Evolutionary conservation across 2,888 invertebrate species (phyloP).

Genomic region (Callimorpha dominula): DNA sequence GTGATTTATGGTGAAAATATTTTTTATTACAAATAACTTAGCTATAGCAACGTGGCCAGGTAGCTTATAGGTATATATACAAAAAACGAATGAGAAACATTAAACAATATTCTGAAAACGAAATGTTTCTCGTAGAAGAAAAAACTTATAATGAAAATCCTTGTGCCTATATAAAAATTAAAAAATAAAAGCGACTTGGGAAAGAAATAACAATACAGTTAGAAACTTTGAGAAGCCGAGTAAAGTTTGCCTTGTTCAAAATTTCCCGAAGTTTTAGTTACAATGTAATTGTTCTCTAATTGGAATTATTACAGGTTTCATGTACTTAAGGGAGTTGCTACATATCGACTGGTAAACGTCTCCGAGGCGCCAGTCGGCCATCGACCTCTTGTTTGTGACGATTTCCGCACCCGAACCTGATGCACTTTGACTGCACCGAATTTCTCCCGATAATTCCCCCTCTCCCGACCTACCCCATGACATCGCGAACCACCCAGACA

Average conservation of each 20-base stretch:
- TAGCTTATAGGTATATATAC: too few species aligned
- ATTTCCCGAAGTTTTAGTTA: conserved; percentile 13
- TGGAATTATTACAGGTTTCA: conserved; percentile 28
- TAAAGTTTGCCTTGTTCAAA: conserved; percentile 19
- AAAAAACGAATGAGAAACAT: too few species aligned
- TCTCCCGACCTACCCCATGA: conserved; percentile 68
- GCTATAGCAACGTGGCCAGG: too few species aligned
- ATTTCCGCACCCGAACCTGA: conserved; percentile 74
- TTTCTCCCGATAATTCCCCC: conserved; percentile 55
- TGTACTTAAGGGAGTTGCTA: conserved; percentile 29
- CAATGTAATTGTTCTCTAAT: conserved; percentile 6
- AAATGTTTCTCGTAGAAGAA: neutral
- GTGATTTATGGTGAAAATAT: too few species aligned
- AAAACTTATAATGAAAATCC: neutral
- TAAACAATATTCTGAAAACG: too few species aligned
- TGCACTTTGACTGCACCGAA: conserved; percentile 72
- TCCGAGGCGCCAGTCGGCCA: conserved; percentile 72
- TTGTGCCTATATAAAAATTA: neutral
- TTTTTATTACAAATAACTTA: too few species aligned
- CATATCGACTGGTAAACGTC: conserved; percentile 58
- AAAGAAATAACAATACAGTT: conserved; percentile 19
- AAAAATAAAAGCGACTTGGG: conserved; percentile 12
- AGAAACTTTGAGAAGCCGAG: conserved; percentile 20
- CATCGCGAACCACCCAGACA: conserved; percentile 36
- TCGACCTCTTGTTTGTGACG: conserved; percentile 77